phyloP scores from a whole-genome alignment of 2,797 vertebrate species.

The Eidolon dupreanum region DNA sequence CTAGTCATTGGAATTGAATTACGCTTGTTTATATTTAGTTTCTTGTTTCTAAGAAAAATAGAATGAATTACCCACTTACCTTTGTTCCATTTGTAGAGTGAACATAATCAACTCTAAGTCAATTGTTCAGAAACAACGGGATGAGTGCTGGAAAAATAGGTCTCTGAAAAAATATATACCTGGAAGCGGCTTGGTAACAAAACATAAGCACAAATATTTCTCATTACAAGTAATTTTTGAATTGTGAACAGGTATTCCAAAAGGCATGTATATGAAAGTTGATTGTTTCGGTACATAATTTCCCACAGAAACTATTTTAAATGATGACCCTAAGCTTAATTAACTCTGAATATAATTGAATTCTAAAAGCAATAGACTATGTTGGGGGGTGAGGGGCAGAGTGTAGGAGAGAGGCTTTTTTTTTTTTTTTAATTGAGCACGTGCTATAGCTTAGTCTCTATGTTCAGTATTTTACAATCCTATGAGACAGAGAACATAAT shows the following conservation, averaged over 20 bases:
- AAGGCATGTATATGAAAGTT: constrained; percentile 5
- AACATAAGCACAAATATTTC: background rate
- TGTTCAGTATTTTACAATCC: background rate
- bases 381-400: background rate
- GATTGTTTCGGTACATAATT: constrained; percentile 5
- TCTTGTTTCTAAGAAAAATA: constrained; percentile 64
- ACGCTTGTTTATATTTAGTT: constrained; percentile 74
- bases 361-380: constrained; percentile 34
- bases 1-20: constrained; percentile 67
- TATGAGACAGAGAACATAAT: background rate
- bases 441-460: background rate
- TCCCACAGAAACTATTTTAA: constrained; percentile 53
- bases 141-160: background rate
- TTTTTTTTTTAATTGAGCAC: background rate
- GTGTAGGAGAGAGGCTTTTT: background rate
- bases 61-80: constrained; percentile 61
- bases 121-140: constrained; percentile 15
- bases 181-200: background rate
- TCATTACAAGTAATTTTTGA: constrained; percentile 8
- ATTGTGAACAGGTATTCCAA: background rate
- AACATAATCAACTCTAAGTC: background rate
- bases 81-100: constrained; percentile 45
- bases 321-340: constrained; percentile 38
- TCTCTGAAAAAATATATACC: background rate
- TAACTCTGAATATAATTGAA: constrained; percentile 54